Base-by-base conservation (phyloP, 2,888 invertebrate genomes). In the Trissolcus brochymenae region DNA sequence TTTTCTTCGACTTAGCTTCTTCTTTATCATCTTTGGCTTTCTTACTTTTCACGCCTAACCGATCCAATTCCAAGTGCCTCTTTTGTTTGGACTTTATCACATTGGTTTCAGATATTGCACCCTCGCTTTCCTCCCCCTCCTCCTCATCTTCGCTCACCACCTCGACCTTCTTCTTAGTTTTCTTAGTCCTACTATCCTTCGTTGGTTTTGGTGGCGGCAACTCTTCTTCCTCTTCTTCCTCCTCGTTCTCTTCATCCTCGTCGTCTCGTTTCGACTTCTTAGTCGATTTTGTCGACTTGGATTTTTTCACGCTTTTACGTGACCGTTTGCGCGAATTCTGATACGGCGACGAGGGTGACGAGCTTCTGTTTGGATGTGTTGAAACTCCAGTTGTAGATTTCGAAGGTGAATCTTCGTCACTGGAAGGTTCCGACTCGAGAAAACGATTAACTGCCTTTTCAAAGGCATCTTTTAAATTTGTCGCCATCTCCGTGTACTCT, bases 401-500 rank as follows among this genome's bases (percentile, higher is more conserved):
- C 66, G 87, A 83, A 0, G 83, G 67, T 17, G 83, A 79, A 41
- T 90, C 90, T 72, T 90, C 91, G 85, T 96, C 96, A 21, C 95
- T 95, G 1, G 94, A 94, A 9, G 94, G 93, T 79, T 95, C 92
- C 82, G 94, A 93, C 86, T 95, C 95, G 79, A 96, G 92, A 88
- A 95, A 96, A 84, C 95, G 94, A 86, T 95, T 94, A 3, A 95
- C 94, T 13, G 95, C 93, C 78, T 94, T 92, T 81, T 95, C 94
- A 86, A 97, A 96, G 11, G 94, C 95, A 81, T 93, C 92, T 88
- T 94, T 93, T 68, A 97, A 90, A 87, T 94, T 96, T 85, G 94
- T 94, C 9, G 95, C 96, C 96, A 96, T 96, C 87, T 93, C 93
- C 0, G 96, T 95, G 84, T 96, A 96, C 89, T 96, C 96, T 96